Percentiles rank a stretch among this genome's conserved stretches.
phyloP scores from a whole-genome alignment of 2,113 vertebrate genomes.

The Ciconia maguari region DNA sequence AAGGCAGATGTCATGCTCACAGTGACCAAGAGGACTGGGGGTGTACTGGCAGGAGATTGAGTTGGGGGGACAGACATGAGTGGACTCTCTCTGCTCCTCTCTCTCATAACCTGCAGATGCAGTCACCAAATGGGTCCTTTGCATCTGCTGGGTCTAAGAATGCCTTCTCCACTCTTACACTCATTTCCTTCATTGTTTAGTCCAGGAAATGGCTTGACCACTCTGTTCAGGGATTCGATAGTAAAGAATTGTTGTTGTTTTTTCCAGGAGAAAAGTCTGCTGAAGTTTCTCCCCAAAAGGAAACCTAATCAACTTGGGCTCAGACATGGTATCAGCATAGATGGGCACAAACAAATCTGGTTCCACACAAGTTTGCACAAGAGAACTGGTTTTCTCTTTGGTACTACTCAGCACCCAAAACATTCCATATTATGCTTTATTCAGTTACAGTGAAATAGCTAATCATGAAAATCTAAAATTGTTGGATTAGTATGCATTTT shows the following conservation, averaged over 20 bases:
- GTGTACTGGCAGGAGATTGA: neutral
- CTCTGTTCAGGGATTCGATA: neutral
- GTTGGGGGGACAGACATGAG: neutral
- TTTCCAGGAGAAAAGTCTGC: neutral
- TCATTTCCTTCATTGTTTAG: neutral
- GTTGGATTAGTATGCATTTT: neutral
- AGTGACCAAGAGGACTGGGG: neutral
- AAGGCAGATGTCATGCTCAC: neutral
- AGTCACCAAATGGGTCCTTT: neutral
- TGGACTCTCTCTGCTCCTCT: neutral
- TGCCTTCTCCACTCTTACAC: neutral
- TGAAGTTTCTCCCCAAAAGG: neutral
- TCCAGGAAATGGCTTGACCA: neutral
- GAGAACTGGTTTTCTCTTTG: neutral
- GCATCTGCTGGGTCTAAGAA: neutral
- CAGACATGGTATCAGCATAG: neutral
- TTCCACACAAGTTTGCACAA: neutral
- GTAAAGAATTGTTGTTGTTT: neutral
- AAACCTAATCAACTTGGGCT: neutral
- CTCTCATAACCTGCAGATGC: neutral
- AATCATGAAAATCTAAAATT: neutral
- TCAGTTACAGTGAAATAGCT: neutral
- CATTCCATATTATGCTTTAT: neutral
- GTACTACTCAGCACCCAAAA: neutral
- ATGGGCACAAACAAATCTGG: neutral